Conservation (phyloP, 1,140 invertebrate species). For the Zaprionus ghesquierei region DNA sequence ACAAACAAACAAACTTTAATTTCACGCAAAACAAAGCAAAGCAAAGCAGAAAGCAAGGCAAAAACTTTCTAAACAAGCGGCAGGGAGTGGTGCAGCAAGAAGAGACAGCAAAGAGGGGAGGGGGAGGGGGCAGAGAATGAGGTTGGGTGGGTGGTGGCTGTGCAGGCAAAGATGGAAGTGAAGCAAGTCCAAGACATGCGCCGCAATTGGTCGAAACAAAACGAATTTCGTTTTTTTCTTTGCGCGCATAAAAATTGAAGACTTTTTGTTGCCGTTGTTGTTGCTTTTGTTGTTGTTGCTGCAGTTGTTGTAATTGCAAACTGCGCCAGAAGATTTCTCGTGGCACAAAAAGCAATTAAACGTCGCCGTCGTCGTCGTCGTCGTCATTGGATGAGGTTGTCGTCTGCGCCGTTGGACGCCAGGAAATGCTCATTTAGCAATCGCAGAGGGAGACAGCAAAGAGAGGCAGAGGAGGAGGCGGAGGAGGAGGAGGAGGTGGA, state of each 20-base stretch:
- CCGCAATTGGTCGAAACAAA: slow-evolving; percentile 53
- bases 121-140: background rate
- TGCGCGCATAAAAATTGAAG: slow-evolving; percentile 58
- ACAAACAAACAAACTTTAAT: slow-evolving; percentile 79
- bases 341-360: slow-evolving; percentile 81
- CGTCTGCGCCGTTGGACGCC: slow-evolving; percentile 77
- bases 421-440: slow-evolving; percentile 82
- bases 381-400: no score
- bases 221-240: slow-evolving; percentile 44
- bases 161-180: background rate
- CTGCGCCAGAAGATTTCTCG: slow-evolving; percentile 67
- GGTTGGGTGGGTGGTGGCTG: background rate
- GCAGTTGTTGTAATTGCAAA: slow-evolving; percentile 21
- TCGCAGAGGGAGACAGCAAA: slow-evolving; percentile 32
- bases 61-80: slow-evolving; percentile 69
- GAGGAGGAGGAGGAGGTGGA: background rate
- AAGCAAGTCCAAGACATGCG: slow-evolving; percentile 17
- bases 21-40: slow-evolving; percentile 69
- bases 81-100: background rate
- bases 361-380: slow-evolving; percentile 2
- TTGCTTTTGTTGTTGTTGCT: slow-evolving; percentile 10
- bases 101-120: background rate
- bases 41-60: slow-evolving; percentile 17
- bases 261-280: slow-evolving; percentile 37
- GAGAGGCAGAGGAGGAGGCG: slow-evolving; percentile 14